Percentiles rank a stretch among this genome's conserved stretches.
Evolutionary conservation across 2,797 vertebrate species (phyloP).

Genomic region (Notamacropus eugenii): DNA sequence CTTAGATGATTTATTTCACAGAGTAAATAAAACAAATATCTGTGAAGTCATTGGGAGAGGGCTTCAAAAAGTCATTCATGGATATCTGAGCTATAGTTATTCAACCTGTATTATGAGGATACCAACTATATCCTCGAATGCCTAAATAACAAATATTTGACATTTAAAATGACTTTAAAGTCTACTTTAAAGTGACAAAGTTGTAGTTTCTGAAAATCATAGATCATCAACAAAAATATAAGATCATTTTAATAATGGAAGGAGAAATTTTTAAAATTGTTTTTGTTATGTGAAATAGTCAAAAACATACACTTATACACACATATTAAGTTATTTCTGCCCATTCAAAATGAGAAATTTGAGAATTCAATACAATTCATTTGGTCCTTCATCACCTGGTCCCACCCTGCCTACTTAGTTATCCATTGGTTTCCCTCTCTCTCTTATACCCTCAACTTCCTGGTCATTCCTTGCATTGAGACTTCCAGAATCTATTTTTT

Average conservation of each 20-base stretch:
- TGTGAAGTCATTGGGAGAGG: constrained; percentile 1
- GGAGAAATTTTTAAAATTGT: background rate
- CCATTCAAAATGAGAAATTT: constrained; percentile 28
- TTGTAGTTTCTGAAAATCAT: constrained; percentile 3
- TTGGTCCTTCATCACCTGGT: background rate
- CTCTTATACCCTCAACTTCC: background rate
- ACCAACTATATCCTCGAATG: background rate
- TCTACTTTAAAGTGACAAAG: background rate
- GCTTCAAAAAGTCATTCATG: background rate
- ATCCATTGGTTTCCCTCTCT: background rate
- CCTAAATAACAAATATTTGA: background rate
- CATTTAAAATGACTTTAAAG: background rate
- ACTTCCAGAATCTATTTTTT: background rate
- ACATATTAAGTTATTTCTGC: background rate
- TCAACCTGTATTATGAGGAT: background rate
- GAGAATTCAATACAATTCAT: background rate
- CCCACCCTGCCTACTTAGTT: no score
- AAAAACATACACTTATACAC: background rate
- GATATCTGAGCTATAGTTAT: background rate
- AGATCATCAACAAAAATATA: background rate
- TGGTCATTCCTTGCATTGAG: background rate
- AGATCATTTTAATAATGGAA: background rate
- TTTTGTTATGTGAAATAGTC: background rate
- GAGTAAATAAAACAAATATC: constrained; percentile 11
- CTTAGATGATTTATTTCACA: constrained; percentile 19